These are phyloP conservation scores for Mythimna albipuncta DNA, from an alignment of 2,888 invertebrate genomes.

Conservation along the genomic window DNA sequence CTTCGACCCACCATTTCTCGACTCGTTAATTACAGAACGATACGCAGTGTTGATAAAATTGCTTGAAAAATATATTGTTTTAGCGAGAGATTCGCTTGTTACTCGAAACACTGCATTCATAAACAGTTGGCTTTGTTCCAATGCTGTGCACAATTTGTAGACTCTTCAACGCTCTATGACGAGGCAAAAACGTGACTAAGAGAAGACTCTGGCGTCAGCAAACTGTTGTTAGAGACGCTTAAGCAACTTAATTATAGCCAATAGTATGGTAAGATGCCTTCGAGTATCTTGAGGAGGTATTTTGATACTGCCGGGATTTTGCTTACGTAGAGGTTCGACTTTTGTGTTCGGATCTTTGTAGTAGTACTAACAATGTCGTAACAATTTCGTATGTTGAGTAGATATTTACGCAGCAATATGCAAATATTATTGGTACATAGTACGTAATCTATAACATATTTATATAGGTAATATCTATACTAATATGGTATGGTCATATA, in stretches of 20 bases:
- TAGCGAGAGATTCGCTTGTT: slow-evolving; percentile 78
- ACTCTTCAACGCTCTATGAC: slow-evolving; percentile 77
- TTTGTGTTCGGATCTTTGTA: not conserved
- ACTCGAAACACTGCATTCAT: slow-evolving; percentile 82
- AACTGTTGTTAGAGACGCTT: slow-evolving; percentile 62
- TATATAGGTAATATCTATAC: too few species aligned
- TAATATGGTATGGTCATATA: too few species aligned
- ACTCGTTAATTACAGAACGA: slow-evolving; percentile 39
- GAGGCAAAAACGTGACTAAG: slow-evolving; percentile 82
- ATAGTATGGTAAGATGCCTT: slow-evolving; percentile 49
- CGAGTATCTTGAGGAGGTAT: slow-evolving; percentile 28
- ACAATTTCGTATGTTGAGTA: slow-evolving; percentile 1
- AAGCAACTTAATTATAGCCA: slow-evolving; percentile 65
- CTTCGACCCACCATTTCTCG: not conserved
- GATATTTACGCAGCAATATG: not conserved
- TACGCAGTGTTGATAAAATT: slow-evolving; percentile 45
- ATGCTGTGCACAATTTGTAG: slow-evolving; percentile 80
- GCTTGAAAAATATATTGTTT: slow-evolving; percentile 47
- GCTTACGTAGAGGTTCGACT: slow-evolving; percentile 7
- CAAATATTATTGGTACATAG: not conserved
- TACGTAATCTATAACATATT: too few species aligned
- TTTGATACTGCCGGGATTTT: slow-evolving; percentile 34
- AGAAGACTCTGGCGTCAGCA: slow-evolving; percentile 65
- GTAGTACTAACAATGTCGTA: slow-evolving; percentile 15
- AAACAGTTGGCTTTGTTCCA: slow-evolving; percentile 84